phyloP scores from a whole-genome alignment of 1,140 invertebrate species.

The Drosophila carrolli region DNA sequence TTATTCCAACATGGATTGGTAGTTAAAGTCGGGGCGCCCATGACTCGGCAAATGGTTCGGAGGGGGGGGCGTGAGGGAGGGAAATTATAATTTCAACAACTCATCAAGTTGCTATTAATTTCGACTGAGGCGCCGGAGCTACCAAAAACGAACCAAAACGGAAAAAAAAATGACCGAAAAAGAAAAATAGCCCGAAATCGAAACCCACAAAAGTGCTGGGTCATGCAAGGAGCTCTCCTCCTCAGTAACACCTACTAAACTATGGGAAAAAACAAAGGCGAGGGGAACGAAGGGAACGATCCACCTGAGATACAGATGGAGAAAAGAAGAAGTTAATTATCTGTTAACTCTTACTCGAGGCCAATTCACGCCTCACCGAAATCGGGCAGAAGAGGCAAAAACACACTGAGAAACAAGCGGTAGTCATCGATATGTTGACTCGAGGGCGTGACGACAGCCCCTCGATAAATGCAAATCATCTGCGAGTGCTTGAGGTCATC shows the following conservation, averaged over 20 bases:
- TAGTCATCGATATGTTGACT: constrained; percentile 47
- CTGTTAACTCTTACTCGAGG: constrained; percentile 67
- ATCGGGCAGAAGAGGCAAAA: background rate
- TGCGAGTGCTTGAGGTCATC: constrained; percentile 27
- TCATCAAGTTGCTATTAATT: constrained; percentile 83
- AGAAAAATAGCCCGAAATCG: constrained; percentile 44
- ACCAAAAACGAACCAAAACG: constrained; percentile 34
- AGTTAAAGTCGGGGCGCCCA: constrained; percentile 48
- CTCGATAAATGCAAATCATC: constrained; percentile 55
- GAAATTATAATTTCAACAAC: constrained; percentile 83
- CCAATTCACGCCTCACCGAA: constrained; percentile 61
- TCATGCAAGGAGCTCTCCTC: constrained; percentile 65
- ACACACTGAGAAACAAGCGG: constrained; percentile 3
- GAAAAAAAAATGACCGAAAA: constrained; percentile 4
- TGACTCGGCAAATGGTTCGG: constrained; percentile 47
- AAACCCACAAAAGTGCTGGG: constrained; percentile 49
- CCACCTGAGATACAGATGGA: constrained; percentile 27
- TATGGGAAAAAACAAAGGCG: constrained; percentile 50
- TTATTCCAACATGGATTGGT: constrained; percentile 61
- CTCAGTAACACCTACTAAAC: constrained; percentile 74
- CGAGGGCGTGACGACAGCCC: constrained; percentile 33
- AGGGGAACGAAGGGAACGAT: constrained; percentile 10
- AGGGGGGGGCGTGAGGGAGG: background rate
- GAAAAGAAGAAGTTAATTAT: constrained; percentile 70
- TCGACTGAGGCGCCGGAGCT: constrained; percentile 59